Conservation (phyloP, 2,888 invertebrate genomes). For the Theodoxus fluviatilis region DNA sequence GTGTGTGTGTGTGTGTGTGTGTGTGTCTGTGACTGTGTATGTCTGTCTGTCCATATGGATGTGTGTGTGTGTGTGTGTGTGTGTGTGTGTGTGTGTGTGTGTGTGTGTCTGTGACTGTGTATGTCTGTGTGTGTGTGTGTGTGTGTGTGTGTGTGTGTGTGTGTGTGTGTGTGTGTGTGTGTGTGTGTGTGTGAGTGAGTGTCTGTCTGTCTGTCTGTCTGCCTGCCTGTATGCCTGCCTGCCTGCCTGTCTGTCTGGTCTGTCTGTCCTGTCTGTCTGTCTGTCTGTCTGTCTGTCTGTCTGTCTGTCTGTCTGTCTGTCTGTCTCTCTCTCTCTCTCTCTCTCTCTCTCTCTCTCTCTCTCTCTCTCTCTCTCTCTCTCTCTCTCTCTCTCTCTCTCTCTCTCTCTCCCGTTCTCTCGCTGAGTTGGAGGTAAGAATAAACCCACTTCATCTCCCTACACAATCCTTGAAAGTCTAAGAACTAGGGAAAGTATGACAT, state of each 20-base stretch:
- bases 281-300: constrained; percentile 1
- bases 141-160: constrained; percentile 6
- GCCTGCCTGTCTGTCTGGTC: neutral
- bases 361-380: neutral
- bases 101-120: neutral
- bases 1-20: too few relatives aligned
- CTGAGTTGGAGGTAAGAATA: neutral
- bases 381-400: constrained; percentile 9
- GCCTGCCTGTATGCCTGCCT: neutral
- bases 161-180: constrained; percentile 20
- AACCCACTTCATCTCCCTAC: neutral
- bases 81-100: neutral
- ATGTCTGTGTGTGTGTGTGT: neutral
- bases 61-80: constrained; percentile 9
- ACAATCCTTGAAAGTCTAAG: too few relatives aligned
- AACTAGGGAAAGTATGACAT: too few relatives aligned
- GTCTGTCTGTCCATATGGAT: neutral
- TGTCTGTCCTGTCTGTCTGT: neutral
- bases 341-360: constrained; percentile 3
- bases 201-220: neutral
- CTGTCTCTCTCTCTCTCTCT: constrained; percentile 5
- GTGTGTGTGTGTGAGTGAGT: neutral
- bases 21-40: constrained; percentile 1
- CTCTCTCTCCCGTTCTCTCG: constrained; percentile 13
- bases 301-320: neutral